Evolutionary conservation across 2,888 invertebrate species (phyloP), one percentile per base, ranked within the genome.

Genomic region (Scaptodrosophila latifasciaeformis): DNA sequence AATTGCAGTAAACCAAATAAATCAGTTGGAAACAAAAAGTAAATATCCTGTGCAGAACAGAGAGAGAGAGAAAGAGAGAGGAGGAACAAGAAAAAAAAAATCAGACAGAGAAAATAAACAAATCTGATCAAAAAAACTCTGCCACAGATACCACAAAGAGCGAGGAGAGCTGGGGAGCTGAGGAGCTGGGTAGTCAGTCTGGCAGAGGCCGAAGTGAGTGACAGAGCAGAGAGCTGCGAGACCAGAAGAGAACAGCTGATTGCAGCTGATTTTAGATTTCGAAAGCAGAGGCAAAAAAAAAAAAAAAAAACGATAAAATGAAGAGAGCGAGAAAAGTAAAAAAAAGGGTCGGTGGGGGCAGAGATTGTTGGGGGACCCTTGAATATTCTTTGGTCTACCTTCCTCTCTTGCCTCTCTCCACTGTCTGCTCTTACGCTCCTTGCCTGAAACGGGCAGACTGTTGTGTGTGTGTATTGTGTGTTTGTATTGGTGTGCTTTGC

Each of bases 191-290:
- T n/a, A n/a, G n/a, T n/a, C n/a, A n/a, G n/a, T n/a, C n/a, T n/a
- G 15, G 15, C 34, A 34, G 34, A 34, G 15, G 34, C 34, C 15
- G n/a, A n/a, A 34, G 34, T 15, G 34, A 34, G 15, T 35, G 7
- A 17, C 24, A 39, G 29, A 24, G 18, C 1, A 40, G 43, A n/a
- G n/a, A n/a, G n/a, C n/a, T n/a, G n/a, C n/a, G n/a, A n/a, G n/a
- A n/a, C n/a, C n/a, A n/a, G n/a, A n/a, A 29, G 46, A 72, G 68
- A 76, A 79, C 78, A 79, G 78, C 78, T 78, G 78, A 78, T 79
- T 79, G 74, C 71, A 77, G 79, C 79, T 81, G 81, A 78, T 79
- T 79, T 75, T 49, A 48, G 40, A 47, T 59, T 9, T 43, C 29
- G 15, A 24, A 43, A 43, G 27, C 24, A 24, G n/a, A 43, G 27